Base-by-base conservation (phyloP, 1,140 invertebrate genomes). In the Drosophila pseudoananassae region DNA sequence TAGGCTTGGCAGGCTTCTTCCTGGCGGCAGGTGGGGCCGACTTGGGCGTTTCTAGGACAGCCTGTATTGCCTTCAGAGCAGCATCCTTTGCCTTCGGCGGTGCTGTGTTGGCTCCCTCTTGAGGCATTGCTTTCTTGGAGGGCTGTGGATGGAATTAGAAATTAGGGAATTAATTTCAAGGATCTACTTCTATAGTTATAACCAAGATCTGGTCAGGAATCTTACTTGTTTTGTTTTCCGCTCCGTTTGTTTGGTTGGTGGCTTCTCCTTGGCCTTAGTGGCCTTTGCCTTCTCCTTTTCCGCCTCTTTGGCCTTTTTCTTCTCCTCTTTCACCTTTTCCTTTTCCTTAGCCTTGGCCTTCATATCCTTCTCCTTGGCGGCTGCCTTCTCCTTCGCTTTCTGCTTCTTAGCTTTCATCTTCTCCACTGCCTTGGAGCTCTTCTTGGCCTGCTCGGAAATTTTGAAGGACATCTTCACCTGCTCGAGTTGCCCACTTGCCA, bases 361-460 rank as follows among this genome's bases (percentile, higher is more conserved):
- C 43, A 20, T 17, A 3, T 20, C 17, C 40, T 43, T 43, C 3
- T 14, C 15, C 43, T 46, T 46, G 3, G 43, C 43, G 14, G 38
- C 38, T 3, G 14, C 12, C 8, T 20, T 17, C 38, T 40, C 12
- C 8, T 20, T 17, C 9, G 23, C 43, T 17, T 46, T 46, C 3
- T 23, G n/a, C 17, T 46, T 46, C 8, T 46, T 46, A 10, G 43
- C 43, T 8, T 46, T 46, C 43, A 46, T 46, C 12, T 46, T 46
- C 43, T 46, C 43, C 43, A 46, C 17, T 4, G 43, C 43, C 43
- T 46, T 46, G 43, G 43, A 46, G 15, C 2, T 9, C 4, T 17
- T 46, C 43, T 46, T 46, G 15, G 17, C 17, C 43, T 17, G 3
- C 15, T 17, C 43, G 7, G 43, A 9, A 7, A 46, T 2, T 10